Evolutionary conservation across 2,797 vertebrate species (phyloP).

Genomic region (Bovichtus diacanthus): DNA sequence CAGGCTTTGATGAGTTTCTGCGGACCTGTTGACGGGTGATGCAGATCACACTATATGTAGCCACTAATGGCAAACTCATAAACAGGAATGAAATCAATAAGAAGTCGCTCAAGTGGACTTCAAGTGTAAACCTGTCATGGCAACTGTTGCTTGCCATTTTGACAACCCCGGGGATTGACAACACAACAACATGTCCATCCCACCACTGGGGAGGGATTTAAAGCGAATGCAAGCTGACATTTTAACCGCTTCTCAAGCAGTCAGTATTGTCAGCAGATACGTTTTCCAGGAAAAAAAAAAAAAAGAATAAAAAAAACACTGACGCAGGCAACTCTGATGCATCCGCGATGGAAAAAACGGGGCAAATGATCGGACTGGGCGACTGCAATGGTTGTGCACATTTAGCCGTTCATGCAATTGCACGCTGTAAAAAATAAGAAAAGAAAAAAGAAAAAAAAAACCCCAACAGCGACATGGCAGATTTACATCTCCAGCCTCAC

Average conservation of each 20-base stretch:
- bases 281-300: conserved; percentile 32
- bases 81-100: conserved; percentile 7
- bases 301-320: conserved; percentile 29
- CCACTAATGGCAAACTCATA: not conserved
- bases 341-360: conserved; percentile 51
- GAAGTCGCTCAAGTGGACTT: conserved; percentile 24
- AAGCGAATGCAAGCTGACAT: conserved; percentile 61
- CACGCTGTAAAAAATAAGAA: conserved; percentile 3
- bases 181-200: conserved; percentile 39
- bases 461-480: conserved; percentile 37
- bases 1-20: conserved; percentile 32
- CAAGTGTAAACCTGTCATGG: conserved; percentile 40
- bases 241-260: conserved; percentile 61
- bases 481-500: conserved; percentile 43
- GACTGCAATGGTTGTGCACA: conserved; percentile 41
- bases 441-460: not conserved
- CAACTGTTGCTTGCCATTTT: conserved; percentile 67
- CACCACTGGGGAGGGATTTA: conserved; percentile 50
- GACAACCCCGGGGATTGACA: conserved; percentile 23
- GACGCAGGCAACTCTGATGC: conserved; percentile 73
- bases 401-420: conserved; percentile 29
- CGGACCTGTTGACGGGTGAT: conserved; percentile 74
- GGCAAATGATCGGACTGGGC: conserved; percentile 9
- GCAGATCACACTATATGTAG: conserved; percentile 19
- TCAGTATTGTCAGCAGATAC: conserved; percentile 52